These are phyloP conservation scores for Actinia tenebrosa DNA, from an alignment of 64 coral and sea anemone genomes.

Conservation along the genomic window DNA sequence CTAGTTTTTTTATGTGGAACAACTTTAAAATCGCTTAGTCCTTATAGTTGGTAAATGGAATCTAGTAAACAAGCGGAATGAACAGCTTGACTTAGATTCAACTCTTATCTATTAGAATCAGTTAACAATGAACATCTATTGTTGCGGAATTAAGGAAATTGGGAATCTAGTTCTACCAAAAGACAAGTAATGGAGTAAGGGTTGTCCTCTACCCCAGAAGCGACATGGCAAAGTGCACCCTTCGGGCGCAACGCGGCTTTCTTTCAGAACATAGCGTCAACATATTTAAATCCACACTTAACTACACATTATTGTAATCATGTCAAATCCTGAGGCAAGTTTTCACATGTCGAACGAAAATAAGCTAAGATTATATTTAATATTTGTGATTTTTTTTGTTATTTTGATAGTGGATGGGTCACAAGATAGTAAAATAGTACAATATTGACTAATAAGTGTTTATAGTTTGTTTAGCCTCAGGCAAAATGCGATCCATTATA, in stretches of 20 bases:
- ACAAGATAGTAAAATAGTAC: neutral
- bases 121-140: no score
- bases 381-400: no score
- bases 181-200: no score
- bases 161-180: no score
- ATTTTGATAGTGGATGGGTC: no score
- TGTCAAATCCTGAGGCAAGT: neutral
- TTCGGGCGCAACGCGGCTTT: neutral
- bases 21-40: no score
- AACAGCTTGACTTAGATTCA: no score
- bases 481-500: neutral
- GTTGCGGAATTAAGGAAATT: no score
- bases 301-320: neutral
- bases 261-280: neutral
- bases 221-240: neutral
- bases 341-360: neutral
- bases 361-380: neutral
- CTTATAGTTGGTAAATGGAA: no score
- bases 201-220: neutral
- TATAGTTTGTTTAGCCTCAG: neutral
- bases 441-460: neutral
- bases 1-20: no score
- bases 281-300: neutral
- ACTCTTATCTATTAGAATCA: no score
- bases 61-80: no score